Evolutionary conservation across 2,888 invertebrate species (phyloP), one percentile per base, ranked within the genome.

Genomic region (Falcaria lacertinaria): DNA sequence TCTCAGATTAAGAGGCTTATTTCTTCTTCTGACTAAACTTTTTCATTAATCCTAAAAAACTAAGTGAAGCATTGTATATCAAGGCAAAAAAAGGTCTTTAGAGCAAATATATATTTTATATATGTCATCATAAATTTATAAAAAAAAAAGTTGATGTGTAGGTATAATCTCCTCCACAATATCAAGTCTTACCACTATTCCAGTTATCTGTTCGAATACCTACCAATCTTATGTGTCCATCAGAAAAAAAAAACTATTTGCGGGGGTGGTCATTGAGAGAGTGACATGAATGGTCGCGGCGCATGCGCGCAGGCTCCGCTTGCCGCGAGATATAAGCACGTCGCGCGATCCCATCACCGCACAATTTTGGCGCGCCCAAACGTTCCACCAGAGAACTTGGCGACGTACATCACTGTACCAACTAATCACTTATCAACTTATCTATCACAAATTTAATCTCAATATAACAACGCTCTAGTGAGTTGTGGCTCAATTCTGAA

Each of bases 331-430:
- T 89, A 88, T 86, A 89, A 88, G 82, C 81, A 60, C 76, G 82
- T 57, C 63, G 65, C 73, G 60, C 70, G 70, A 70, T 70, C 64
- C 76, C 61, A 66, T 60, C 64, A 72, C 67, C 86, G 71, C 88
- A 88, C 72, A 86, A 88, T 81, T 87, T 88, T 84, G 77, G 74
- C 85, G 86, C 83, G 82, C 71, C 74, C 77, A 76, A 80, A 74
- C 85, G 80, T 73, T 75, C 76, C 66, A 67, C 67, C 76, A 63
- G 74, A 80, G 75, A 69, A 79, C 69, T 72, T 65, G 65, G 67
- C 64, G 69, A 67, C 69, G 60, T 61, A 47, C 53, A 55, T 59
- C 48, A 58, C 56, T 65, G 52, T 58, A 42, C 45, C 45, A 44
- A 37, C 47, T 51, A 52, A 50, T 43, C 44, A 48, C 45, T 42